phyloP scores from a whole-genome alignment of 1,140 invertebrate species.

The Trachelipus rathkii region DNA sequence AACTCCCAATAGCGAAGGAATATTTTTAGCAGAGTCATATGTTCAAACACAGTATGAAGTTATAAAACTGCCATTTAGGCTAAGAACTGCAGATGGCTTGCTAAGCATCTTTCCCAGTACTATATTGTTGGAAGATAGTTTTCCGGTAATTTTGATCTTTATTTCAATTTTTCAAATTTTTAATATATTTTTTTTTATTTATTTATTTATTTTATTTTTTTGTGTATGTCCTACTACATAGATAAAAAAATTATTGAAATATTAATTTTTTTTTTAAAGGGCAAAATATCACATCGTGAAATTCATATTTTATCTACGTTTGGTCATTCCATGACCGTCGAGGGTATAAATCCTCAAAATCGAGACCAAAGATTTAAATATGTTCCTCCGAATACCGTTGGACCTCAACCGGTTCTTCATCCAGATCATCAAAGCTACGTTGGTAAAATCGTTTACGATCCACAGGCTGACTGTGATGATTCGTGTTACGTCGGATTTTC shows the following conservation, averaged over 20 bases:
- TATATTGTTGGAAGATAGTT: slow-evolving; percentile 71
- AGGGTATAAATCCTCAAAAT: slow-evolving; percentile 53
- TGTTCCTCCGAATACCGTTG: slow-evolving; percentile 41
- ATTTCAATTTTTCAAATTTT: too few relatives aligned
- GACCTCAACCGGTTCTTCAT: slow-evolving; percentile 46
- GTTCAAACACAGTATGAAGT: slow-evolving; percentile 70
- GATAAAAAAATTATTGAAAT: too few relatives aligned
- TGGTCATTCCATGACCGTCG: slow-evolving; percentile 64
- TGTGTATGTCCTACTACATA: too few relatives aligned
- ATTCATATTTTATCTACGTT: slow-evolving; percentile 71
- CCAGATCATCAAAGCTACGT: slow-evolving; percentile 51
- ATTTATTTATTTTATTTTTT: too few relatives aligned
- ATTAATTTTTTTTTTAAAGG: slow-evolving; percentile 54
- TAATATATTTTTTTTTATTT: too few relatives aligned
- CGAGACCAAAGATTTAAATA: slow-evolving; percentile 55
- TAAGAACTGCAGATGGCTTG: slow-evolving; percentile 49
- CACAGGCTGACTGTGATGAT: slow-evolving; percentile 62
- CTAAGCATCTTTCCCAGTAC: slow-evolving; percentile 54
- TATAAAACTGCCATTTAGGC: slow-evolving; percentile 60
- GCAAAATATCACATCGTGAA: slow-evolving; percentile 68
- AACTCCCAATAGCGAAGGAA: slow-evolving; percentile 65
- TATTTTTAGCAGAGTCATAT: slow-evolving; percentile 64
- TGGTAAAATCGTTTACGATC: slow-evolving; percentile 65
- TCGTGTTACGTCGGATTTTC: slow-evolving; percentile 70
- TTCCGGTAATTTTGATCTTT: slow-evolving; percentile 63